These are phyloP conservation scores for Bathynomus jamesi DNA, from an alignment of 1,140 invertebrate genomes.

Conservation along the genomic window DNA sequence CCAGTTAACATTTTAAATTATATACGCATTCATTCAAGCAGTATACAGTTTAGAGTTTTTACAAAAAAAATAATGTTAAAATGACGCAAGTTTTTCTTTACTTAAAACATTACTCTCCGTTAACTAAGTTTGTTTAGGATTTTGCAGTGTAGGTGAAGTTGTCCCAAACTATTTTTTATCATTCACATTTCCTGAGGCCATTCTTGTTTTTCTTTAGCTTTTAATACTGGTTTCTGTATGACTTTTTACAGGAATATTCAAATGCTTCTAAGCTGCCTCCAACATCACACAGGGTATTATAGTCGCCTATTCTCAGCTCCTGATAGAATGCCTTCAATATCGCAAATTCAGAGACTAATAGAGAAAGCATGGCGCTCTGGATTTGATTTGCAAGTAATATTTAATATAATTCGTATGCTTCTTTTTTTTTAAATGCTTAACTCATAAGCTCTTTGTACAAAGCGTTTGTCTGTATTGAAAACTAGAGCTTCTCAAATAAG, in stretches of 20 bases:
- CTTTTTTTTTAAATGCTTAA: neutral
- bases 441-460: too few species aligned
- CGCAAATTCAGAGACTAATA: constrained; percentile 69
- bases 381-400: constrained; percentile 58
- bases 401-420: constrained; percentile 39
- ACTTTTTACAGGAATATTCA: constrained; percentile 70
- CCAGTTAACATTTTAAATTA: too few species aligned
- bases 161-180: neutral
- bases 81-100: too few species aligned
- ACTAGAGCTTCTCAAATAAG: too few species aligned
- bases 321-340: constrained; percentile 68
- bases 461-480: too few species aligned
- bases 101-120: too few species aligned
- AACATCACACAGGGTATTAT: constrained; percentile 62
- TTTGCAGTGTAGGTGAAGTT: too few species aligned
- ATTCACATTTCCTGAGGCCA: neutral
- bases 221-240: neutral
- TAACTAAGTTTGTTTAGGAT: too few species aligned
- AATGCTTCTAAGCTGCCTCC: constrained; percentile 75
- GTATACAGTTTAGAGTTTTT: too few species aligned
- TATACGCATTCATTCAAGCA: too few species aligned
- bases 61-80: too few species aligned
- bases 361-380: constrained; percentile 80
- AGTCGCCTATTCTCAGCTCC: constrained; percentile 51
- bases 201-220: neutral